phyloP scores from a whole-genome alignment of 2,888 invertebrate species.

The Abrostola tripartita region DNA sequence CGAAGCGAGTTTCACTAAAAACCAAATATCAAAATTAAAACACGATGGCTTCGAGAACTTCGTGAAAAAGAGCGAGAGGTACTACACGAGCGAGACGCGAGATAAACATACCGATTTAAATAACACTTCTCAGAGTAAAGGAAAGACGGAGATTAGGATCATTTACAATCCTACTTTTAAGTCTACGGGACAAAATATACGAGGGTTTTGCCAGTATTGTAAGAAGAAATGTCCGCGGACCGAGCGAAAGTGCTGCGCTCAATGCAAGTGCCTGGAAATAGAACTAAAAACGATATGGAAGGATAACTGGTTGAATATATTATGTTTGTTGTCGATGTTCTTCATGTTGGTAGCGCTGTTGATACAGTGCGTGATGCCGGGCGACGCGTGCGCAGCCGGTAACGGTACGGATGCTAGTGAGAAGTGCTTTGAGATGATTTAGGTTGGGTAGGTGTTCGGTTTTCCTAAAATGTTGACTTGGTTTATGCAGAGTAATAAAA shows the following conservation, averaged over 20 bases:
- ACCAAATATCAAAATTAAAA: conserved; percentile 70
- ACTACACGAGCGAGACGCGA: conserved; percentile 75
- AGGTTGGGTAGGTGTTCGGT: background rate
- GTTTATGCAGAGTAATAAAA: background rate
- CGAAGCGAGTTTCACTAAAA: conserved; percentile 80
- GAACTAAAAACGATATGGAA: conserved; percentile 76
- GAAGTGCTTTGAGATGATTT: conserved; percentile 72
- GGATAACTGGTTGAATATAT: conserved; percentile 82
- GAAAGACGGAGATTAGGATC: conserved; percentile 81
- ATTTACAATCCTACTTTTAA: conserved; percentile 85
- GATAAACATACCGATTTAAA: conserved; percentile 75
- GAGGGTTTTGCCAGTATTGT: conserved; percentile 77
- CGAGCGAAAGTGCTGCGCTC: conserved; percentile 76
- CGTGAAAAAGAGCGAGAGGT: conserved; percentile 83
- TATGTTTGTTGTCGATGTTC: conserved; percentile 73
- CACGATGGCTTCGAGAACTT: conserved; percentile 80
- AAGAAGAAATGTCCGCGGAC: conserved; percentile 75
- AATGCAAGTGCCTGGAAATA: conserved; percentile 77
- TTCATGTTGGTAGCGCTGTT: conserved; percentile 76
- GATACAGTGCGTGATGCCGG: conserved; percentile 74
- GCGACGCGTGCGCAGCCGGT: conserved; percentile 63
- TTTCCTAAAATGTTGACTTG: background rate
- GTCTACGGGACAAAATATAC: conserved; percentile 62
- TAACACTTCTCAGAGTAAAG: conserved; percentile 64
- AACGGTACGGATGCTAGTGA: conserved; percentile 58